A percentile compares a stretch with the other conserved stretches of the same genome.
Evolutionary conservation across 2,113 vertebrate species (phyloP).

Genomic region (Microtus ochrogaster): DNA sequence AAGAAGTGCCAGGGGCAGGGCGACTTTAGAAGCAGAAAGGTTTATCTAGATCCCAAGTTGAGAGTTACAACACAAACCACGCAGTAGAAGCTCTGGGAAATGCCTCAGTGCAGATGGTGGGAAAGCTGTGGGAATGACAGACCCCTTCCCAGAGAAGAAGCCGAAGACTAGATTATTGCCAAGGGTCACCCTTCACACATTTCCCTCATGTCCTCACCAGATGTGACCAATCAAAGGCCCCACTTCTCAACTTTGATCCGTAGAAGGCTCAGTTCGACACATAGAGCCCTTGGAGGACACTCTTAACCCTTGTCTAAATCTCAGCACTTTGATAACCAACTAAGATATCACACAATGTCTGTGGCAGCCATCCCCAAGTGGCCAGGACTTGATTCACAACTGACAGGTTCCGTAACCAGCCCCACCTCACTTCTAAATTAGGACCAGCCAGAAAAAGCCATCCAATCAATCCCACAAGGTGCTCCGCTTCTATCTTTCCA

Average conservation of each 20-base stretch:
- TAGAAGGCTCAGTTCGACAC: not conserved
- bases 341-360: not conserved
- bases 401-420: not conserved
- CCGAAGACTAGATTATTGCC: not conserved
- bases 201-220: not conserved
- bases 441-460: not conserved
- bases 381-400: not conserved
- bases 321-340: not conserved
- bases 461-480: not conserved
- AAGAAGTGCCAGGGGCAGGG: not conserved
- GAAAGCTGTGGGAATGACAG: not conserved
- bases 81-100: not conserved
- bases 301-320: too few species aligned
- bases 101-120: not conserved
- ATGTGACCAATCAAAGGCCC: not conserved
- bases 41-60: not conserved
- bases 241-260: not conserved
- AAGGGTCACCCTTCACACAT: not conserved
- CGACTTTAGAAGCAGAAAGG: not conserved
- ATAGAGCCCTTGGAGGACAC: too few species aligned
- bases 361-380: too few species aligned
- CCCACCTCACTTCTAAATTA: not conserved
- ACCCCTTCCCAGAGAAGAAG: not conserved
- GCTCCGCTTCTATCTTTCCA: fast-evolving
- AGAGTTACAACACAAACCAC: not conserved